These are phyloP conservation scores for Copidosoma floridanum DNA, from an alignment of 1,140 invertebrate species.

Conservation along the genomic window DNA sequence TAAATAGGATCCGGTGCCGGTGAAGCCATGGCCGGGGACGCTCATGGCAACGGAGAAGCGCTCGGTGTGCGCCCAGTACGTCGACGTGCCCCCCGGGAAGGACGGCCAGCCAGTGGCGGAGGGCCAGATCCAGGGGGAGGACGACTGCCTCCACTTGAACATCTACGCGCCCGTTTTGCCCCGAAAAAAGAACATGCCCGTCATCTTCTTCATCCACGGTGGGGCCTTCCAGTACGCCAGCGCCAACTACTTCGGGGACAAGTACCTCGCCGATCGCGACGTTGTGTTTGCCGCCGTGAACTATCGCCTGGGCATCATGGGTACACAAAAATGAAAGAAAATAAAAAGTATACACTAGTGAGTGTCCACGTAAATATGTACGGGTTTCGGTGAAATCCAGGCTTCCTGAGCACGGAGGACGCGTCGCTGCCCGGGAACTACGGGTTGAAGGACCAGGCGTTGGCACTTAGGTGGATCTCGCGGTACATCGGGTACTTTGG, in stretches of 20 bases:
- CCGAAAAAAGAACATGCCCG: conserved; percentile 57
- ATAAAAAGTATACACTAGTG: too few relatives aligned
- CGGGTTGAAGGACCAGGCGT: conserved; percentile 17
- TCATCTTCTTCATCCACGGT: conserved; percentile 70
- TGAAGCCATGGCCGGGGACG: neutral
- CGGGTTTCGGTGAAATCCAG: conserved; percentile 21
- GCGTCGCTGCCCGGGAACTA: conserved; percentile 4
- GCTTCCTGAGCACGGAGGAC: conserved; percentile 41
- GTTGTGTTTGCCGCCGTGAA: conserved; percentile 63
- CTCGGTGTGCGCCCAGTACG: neutral
- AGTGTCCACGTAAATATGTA: too few relatives aligned
- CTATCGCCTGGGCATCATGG: conserved; percentile 64
- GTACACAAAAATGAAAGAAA: too few relatives aligned
- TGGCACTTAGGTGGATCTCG: conserved; percentile 13
- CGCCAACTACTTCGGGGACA: conserved; percentile 48
- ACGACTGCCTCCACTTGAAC: conserved; percentile 78
- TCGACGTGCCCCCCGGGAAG: neutral
- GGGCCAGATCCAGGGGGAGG: conserved; percentile 46
- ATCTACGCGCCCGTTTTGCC: conserved; percentile 63
- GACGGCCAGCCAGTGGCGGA: neutral
- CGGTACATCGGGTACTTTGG: conserved; percentile 11
- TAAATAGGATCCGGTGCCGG: neutral
- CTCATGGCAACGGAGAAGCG: neutral
- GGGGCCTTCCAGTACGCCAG: conserved; percentile 57
- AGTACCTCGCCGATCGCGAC: conserved; percentile 56